Evolutionary conservation across 2,113 vertebrate genomes (phyloP), one percentile per base, ranked within the genome.

Genomic region (Gadus macrocephalus): DNA sequence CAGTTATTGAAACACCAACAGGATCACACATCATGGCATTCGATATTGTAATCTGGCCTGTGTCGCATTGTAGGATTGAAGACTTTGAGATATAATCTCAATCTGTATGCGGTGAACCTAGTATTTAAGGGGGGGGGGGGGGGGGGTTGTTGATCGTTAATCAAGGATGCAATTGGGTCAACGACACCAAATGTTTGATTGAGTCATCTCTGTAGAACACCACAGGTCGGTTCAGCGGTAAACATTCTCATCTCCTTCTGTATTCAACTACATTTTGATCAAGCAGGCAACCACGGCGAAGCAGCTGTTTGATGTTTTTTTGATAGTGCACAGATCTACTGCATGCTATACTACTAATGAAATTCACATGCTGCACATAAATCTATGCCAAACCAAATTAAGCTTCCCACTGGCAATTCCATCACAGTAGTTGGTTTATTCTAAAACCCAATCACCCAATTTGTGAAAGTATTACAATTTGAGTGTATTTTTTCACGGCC

Each of bases 221-320:
- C 8, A 49, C 42, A 35, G 31, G 31, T 35, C 31, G 31, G 31
- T 5, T 35, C 31, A 35, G 31, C 31, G 4, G 31, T 7, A 35
- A 35, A 4, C 31, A 7, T 35, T 35, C 31, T 35, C 31, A 7
- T 35, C 31, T 35, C 31, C 31, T 4, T 66, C 0, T 63, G 12
- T 28, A 11, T n/a, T 42, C 11, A 28, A n/a, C 17, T n/a, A n/a
- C 7, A 42, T 16, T 19, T 38, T 65, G 15, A 20, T 16, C 27
- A 68, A 73, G 66, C 60, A 65, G 72, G 68, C 68, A 53, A 66
- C 9, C 56, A 65, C 61, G 65, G 68, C 73, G 72, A 82, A 76
- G 56, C 28, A 5, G 14, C 16, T 35, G 11, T 67, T 75, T 72
- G 15, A 60, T 66, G 14, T 5, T 28, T 1, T 9, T 27, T 53